These are phyloP conservation scores for Temnothorax curvispinosus DNA, from an alignment of 1,140 invertebrate species.

Conservation along the genomic window DNA sequence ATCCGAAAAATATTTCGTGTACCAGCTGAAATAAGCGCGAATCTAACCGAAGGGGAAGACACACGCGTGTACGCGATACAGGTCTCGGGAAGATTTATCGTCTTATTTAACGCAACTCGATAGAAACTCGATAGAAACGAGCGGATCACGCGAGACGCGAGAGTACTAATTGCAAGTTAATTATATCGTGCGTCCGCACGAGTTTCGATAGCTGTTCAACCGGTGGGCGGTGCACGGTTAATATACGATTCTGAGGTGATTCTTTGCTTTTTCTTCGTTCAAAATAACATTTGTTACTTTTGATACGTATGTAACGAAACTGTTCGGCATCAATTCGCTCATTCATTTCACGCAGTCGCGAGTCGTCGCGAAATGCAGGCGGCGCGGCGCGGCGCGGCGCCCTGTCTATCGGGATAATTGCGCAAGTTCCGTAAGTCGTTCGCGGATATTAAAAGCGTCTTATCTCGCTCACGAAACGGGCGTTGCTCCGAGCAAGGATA, in stretches of 20 bases:
- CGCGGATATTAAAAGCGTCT: constrained; percentile 28
- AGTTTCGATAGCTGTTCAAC: neutral
- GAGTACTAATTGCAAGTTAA: constrained; percentile 10
- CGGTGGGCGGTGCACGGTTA: neutral
- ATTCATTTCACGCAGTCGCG: neutral
- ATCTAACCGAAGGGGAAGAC: neutral
- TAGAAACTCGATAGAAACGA: neutral
- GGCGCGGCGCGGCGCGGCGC: too few species aligned
- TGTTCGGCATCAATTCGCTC: neutral
- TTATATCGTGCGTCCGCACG: neutral
- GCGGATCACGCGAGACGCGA: neutral
- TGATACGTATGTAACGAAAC: neutral
- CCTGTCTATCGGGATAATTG: neutral
- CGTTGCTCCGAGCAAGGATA: neutral
- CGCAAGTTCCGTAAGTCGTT: constrained; percentile 9
- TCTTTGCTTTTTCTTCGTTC: neutral
- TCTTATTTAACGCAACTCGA: constrained; percentile 25
- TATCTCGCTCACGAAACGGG: constrained; percentile 30
- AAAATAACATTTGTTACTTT: neutral
- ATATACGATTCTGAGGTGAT: neutral
- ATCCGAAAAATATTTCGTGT: neutral
- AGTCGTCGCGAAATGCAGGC: neutral
- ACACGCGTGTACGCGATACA: neutral
- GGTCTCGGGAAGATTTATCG: neutral
- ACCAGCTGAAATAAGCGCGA: neutral